These are phyloP conservation scores for Petrocephalus schoutedeni DNA, from an alignment of 2,797 vertebrate species.

Conservation along the genomic window DNA sequence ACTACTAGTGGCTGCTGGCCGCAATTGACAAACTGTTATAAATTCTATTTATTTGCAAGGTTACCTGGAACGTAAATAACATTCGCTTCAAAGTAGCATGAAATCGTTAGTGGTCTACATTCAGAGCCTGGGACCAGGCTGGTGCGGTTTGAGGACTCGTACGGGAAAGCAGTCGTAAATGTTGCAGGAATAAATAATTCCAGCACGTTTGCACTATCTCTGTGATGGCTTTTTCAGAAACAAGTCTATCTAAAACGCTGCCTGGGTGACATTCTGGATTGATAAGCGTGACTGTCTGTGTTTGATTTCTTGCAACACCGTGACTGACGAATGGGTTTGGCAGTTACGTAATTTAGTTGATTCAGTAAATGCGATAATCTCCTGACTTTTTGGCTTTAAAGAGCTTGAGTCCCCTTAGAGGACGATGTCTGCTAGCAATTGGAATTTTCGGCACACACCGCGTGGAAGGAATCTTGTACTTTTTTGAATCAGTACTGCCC, in stretches of 20 bases:
- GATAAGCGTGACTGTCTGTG: neutral
- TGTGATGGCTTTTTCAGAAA: neutral
- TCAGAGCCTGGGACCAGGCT: neutral
- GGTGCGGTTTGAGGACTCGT: neutral
- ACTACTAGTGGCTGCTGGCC: neutral
- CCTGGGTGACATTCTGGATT: neutral
- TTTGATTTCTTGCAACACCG: neutral
- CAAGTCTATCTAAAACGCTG: neutral
- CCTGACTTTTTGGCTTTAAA: neutral
- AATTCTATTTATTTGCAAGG: neutral
- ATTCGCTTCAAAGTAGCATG: neutral
- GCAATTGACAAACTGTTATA: slow-evolving; percentile 1
- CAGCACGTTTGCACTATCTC: neutral
- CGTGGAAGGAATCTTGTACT: neutral
- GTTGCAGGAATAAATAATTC: slow-evolving; percentile 1
- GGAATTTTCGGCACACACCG: neutral
- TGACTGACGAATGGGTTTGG: neutral
- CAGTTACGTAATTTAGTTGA: slow-evolving; percentile 7
- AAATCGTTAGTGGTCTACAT: neutral
- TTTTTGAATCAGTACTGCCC: neutral
- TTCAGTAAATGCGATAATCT: neutral
- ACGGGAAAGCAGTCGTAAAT: neutral
- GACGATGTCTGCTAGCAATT: neutral
- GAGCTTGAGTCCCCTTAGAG: neutral
- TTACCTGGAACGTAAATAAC: slow-evolving; percentile 10